phyloP scores from a whole-genome alignment of 2,113 vertebrate species.

The Entomyzon cyanotis region DNA sequence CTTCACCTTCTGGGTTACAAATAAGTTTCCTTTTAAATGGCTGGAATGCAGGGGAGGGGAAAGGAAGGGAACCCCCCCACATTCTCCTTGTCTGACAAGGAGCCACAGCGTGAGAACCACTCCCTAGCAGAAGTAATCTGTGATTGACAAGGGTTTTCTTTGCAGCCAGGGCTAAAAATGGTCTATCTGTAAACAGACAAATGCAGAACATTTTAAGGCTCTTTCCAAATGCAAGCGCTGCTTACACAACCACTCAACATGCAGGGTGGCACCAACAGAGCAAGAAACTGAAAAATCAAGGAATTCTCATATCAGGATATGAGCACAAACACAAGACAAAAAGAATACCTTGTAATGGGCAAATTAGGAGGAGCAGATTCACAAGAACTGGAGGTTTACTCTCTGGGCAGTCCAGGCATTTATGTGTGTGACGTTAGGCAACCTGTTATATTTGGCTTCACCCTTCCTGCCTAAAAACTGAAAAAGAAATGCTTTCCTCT shows the following conservation, averaged over 20 bases:
- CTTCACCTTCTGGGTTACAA: slow-evolving; percentile 17
- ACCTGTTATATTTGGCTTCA: not conserved
- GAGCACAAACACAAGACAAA: not conserved
- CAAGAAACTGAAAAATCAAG: not conserved
- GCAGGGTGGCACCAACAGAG: not conserved
- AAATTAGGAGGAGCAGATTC: not conserved
- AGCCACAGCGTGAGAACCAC: slow-evolving; percentile 33
- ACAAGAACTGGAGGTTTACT: not conserved
- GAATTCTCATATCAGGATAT: not conserved
- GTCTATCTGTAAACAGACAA: not conserved
- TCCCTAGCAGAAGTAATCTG: slow-evolving; percentile 6
- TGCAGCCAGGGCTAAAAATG: slow-evolving; percentile 30
- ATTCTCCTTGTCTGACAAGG: slow-evolving; percentile 26
- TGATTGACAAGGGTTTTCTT: slow-evolving; percentile 37
- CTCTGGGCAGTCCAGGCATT: not conserved
- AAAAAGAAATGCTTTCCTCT: not conserved
- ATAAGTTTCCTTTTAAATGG: slow-evolving; percentile 7
- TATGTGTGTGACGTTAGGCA: not conserved
- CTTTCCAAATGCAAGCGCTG: not conserved
- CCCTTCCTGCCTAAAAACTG: not conserved
- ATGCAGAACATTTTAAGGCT: not conserved
- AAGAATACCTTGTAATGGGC: not conserved
- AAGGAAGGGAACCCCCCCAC: slow-evolving; percentile 11
- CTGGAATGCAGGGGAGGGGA: slow-evolving; percentile 33
- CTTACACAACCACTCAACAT: not conserved